These are phyloP conservation scores for Drosophila mayri DNA, from an alignment of 1,140 invertebrate species.

Conservation along the genomic window DNA sequence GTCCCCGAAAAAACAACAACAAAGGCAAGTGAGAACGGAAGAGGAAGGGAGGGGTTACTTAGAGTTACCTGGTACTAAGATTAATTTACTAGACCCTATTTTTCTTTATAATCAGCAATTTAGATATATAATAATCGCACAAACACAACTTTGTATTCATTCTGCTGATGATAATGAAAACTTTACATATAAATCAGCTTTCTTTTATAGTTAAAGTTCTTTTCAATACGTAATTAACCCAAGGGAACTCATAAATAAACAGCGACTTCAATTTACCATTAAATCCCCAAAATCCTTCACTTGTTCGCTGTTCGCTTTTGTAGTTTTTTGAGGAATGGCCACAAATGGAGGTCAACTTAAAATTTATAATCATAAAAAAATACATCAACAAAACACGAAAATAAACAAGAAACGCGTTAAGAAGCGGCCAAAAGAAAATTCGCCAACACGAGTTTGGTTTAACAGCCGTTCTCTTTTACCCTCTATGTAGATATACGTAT, in stretches of 20 bases:
- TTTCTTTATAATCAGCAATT: not conserved
- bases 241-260: not conserved
- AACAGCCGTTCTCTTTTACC: conserved; percentile 3
- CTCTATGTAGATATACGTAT: not conserved
- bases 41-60: too few species aligned
- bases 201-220: not conserved
- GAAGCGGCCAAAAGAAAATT: conserved; percentile 65
- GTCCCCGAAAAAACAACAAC: conserved; percentile 30
- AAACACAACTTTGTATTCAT: not conserved
- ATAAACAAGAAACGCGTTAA: conserved; percentile 41
- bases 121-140: too few species aligned
- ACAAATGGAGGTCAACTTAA: conserved; percentile 68
- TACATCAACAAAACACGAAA: conserved; percentile 9
- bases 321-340: conserved; percentile 39
- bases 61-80: conserved; percentile 1
- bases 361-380: conserved; percentile 35
- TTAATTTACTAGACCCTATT: not conserved
- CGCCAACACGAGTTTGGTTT: conserved; percentile 24
- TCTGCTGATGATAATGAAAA: not conserved
- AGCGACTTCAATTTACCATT: conserved; percentile 6
- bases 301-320: conserved; percentile 23
- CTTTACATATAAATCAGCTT: not conserved
- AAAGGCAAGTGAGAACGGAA: conserved; percentile 2
- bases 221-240: not conserved
- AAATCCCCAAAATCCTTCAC: conserved; percentile 3